Conservation (phyloP, 2,113 vertebrate genomes). For the Ahaetulla prasina region DNA sequence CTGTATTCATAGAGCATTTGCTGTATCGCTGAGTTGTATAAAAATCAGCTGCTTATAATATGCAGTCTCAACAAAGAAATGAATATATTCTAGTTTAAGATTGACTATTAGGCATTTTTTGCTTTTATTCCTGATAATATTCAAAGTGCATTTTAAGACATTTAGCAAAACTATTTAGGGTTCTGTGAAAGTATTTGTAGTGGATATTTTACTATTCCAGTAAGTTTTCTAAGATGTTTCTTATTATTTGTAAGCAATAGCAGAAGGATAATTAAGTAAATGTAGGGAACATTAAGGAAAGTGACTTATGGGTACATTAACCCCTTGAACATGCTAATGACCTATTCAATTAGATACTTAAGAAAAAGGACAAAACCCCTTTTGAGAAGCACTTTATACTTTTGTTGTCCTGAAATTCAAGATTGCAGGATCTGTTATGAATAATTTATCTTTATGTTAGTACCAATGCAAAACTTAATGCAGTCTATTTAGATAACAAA, state of each 20-base stretch:
- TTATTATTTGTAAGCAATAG: constrained; percentile 25
- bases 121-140: constrained; percentile 47
- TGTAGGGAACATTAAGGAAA: constrained; percentile 39
- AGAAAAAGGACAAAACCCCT: background rate
- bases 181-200: constrained; percentile 31
- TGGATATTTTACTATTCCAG: constrained; percentile 22
- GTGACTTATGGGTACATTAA: constrained; percentile 50
- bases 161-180: constrained; percentile 32
- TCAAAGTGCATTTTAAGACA: constrained; percentile 29
- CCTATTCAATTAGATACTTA: constrained; percentile 29
- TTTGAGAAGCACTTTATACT: constrained; percentile 13
- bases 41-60: constrained; percentile 9
- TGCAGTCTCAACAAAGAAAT: constrained; percentile 34
- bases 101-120: constrained; percentile 42
- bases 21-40: background rate
- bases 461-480: constrained; percentile 8
- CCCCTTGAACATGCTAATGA: constrained; percentile 30
- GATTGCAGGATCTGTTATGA: constrained; percentile 9
- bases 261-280: constrained; percentile 26
- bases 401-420: background rate
- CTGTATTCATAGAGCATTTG: background rate
- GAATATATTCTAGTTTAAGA: background rate
- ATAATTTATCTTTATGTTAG: background rate
- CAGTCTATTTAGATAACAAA: constrained; percentile 13
- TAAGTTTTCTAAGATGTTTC: constrained; percentile 37